Conservation (phyloP, 1,140 invertebrate species). For the Listronotus bonariensis region DNA sequence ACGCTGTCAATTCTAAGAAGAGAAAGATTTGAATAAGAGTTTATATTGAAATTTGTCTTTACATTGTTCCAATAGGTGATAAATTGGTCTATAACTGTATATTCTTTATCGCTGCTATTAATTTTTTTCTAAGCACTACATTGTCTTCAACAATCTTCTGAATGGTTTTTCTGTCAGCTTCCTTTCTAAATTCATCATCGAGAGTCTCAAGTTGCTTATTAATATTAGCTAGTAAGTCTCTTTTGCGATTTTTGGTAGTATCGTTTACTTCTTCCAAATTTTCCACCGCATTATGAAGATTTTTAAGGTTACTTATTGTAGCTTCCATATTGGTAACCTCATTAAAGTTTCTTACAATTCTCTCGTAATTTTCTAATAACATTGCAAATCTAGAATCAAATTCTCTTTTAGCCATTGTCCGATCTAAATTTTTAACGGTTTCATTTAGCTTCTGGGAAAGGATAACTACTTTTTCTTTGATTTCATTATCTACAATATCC, state of each 20-base stretch:
- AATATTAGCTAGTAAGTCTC: constrained; percentile 15
- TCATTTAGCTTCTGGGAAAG: constrained; percentile 26
- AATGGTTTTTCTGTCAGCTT: constrained; percentile 17
- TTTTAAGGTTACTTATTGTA: constrained; percentile 12
- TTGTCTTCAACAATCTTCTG: constrained; percentile 30
- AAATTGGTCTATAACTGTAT: constrained; percentile 34
- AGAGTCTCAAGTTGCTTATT: not conserved
- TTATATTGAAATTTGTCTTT: constrained; percentile 24
- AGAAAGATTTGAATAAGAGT: constrained; percentile 26
- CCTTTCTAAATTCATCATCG: not conserved
- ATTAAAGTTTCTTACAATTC: constrained; percentile 22
- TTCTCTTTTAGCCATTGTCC: constrained; percentile 24
- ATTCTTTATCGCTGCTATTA: constrained; percentile 29
- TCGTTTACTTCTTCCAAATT: constrained; percentile 26
- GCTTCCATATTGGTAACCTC: constrained; percentile 11
- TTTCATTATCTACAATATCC: constrained; percentile 29
- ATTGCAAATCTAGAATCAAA: constrained; percentile 29
- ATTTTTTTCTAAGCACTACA: constrained; percentile 30
- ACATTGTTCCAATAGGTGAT: constrained; percentile 33
- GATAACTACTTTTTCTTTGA: constrained; percentile 18
- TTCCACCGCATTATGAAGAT: constrained; percentile 13
- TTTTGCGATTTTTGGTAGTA: constrained; percentile 13
- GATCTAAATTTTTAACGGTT: constrained; percentile 21
- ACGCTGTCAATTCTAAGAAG: constrained; percentile 29
- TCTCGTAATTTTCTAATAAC: constrained; percentile 12